Evolutionary conservation across 2,113 vertebrate species (phyloP), one percentile per base, ranked within the genome.

Genomic region (Spizaetus ornatus): DNA sequence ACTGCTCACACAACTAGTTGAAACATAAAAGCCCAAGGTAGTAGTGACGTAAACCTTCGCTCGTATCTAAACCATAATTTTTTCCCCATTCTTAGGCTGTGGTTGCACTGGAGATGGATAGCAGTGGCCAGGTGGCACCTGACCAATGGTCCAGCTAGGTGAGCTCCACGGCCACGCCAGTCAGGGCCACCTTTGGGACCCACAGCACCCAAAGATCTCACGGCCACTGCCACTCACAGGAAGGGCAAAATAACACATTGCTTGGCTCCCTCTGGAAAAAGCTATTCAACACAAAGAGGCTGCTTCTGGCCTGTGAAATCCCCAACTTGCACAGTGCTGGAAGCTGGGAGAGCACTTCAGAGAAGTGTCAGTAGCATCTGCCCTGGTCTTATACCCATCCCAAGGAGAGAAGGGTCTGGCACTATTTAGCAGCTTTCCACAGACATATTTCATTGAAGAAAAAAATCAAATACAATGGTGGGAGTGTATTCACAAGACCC

Each of bases 361-460:
- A 38, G 45, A 48, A 50, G 11, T 2, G 11, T 20, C 22, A 40
- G 50, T 12, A 78, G 74, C 74, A 74, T 21, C 59, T 65, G 55
- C 32, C 78, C 45, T 42, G 29, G 11, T 50, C 32, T 84, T 43
- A 20, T 10, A 31, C 63, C 34, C 36, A 43, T 26, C 36, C 40
- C 20, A 4, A 40, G 38, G 50, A 82, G 40, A 86, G 43, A 43
- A 48, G 31, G 5, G 22, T 53, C 63, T 73, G n/a, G 48, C 25
- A 53, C 27, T 78, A 7, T 27, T 61, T 31, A 61, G 23, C 18
- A 56, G 40, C 42, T 31, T 66, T 53, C 47, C 45, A 79, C 26
- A 82, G 45, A 29, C 1, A 0, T 21, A 66, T 26, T 55, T 66
- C 18, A 53, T 0, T 11, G 55, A 6, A 18, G 48, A 4, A 53